phyloP scores from a whole-genome alignment of 2,888 invertebrate species.

The Tetramorium bicarinatum region DNA sequence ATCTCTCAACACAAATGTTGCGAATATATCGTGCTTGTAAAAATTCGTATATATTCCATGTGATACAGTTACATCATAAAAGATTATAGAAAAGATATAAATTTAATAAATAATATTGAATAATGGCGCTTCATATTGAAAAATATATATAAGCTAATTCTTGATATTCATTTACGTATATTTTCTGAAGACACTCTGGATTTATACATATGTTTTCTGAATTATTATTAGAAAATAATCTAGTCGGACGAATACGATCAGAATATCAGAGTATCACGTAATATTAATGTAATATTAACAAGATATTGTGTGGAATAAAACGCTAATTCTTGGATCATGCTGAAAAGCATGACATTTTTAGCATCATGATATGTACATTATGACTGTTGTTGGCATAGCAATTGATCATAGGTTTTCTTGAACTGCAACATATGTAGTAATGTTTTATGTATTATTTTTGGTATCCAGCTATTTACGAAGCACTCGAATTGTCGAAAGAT shows the following conservation, averaged over 20 bases:
- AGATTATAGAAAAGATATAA: neutral
- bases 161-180: neutral
- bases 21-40: neutral
- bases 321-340: neutral
- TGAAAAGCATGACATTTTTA: neutral
- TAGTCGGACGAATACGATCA: neutral
- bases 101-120: slow-evolving; percentile 4
- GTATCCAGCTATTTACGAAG: slow-evolving; percentile 80
- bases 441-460: slow-evolving; percentile 74
- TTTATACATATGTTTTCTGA: neutral
- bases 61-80: neutral
- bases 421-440: slow-evolving; percentile 78
- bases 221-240: neutral
- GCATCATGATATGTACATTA: neutral
- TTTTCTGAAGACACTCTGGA: neutral
- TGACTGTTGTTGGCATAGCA: neutral
- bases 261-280: neutral
- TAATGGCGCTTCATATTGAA: neutral
- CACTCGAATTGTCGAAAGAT: slow-evolving; percentile 79
- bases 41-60: slow-evolving; percentile 14
- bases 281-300: neutral
- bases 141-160: neutral
- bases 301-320: neutral
- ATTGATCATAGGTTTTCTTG: slow-evolving; percentile 59
- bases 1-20: neutral